Evolutionary conservation across 2,888 invertebrate species (phyloP), one percentile per base, ranked within the genome.

Genomic region (Venusia cambrica): DNA sequence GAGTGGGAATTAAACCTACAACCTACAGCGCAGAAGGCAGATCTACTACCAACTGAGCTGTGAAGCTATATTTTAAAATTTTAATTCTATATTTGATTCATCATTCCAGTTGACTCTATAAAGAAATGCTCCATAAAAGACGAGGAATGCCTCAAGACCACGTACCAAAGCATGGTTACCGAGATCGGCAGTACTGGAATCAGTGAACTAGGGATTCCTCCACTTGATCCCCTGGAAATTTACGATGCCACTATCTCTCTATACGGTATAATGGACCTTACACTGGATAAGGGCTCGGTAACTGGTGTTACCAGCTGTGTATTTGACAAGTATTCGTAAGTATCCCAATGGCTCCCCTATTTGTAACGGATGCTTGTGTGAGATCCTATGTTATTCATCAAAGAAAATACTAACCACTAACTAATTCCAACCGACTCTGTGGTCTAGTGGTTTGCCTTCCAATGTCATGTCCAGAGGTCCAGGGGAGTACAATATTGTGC

Each of bases 251-350:
- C 52, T 0, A 49, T 72, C 2, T 46, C 32, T 1, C 11, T 72
- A 1, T 30, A 60, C 1, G 38, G 61, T 11, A n/a, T 61, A 4
- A 3, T 66, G 0, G 50, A 63, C 5, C 24, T 73, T 0, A 65
- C 59, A 0, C 7, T 74, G 8, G 29, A 54, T 1, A 63, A 73
- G 4, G 73, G 66, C 5, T 33, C 51, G 0, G 62, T 42, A 0
- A 67, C 55, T 18, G 75, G 75, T 1, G 31, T 69, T 2, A 64
- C 57, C 14, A 53, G 59, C 6, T 74, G 73, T 27, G 24, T 51
- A 0, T 53, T 73, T 26, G 38, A 66, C 24, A 12, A 2, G 24
- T 26, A 15, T 14, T 26, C 14, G 15, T 26, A 9, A n/a, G n/a
- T n/a, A n/a, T n/a, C n/a, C n/a, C n/a, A n/a, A n/a, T n/a, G n/a